Percentiles rank a stretch among this genome's conserved stretches.
phyloP scores from a whole-genome alignment of 2,113 vertebrate genomes.

The Chionomys nivalis region DNA sequence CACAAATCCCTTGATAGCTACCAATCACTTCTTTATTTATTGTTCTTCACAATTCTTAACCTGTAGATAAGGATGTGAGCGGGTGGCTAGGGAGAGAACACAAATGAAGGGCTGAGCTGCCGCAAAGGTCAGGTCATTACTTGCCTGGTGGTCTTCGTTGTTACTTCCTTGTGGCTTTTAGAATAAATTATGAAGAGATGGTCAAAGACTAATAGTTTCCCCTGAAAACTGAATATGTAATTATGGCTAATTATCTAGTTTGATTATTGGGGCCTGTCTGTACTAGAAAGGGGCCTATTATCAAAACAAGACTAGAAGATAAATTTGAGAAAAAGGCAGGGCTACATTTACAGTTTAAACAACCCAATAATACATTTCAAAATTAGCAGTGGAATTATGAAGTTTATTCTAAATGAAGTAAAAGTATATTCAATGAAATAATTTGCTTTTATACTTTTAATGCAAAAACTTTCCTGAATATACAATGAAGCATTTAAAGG shows the following conservation, averaged over 20 bases:
- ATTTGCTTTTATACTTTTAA: slow-evolving; percentile 31
- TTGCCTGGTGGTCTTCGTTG: neutral
- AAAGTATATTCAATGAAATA: slow-evolving; percentile 24
- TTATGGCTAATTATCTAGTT: slow-evolving; percentile 12
- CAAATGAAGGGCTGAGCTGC: neutral
- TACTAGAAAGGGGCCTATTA: slow-evolving; percentile 1
- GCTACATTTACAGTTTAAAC: slow-evolving; percentile 33
- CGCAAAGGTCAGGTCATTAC: neutral
- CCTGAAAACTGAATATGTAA: slow-evolving; percentile 28
- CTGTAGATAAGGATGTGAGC: neutral
- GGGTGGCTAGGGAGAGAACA: neutral
- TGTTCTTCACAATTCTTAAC: neutral
- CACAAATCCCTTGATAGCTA: neutral
- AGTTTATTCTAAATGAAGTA: slow-evolving; percentile 24
- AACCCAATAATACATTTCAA: slow-evolving; percentile 38
- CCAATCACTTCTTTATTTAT: slow-evolving; percentile 20
- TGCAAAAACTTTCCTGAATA: slow-evolving; percentile 15
- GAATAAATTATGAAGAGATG: neutral
- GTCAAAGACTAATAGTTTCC: neutral
- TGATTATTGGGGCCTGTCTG: neutral
- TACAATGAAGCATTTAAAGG: slow-evolving; percentile 40
- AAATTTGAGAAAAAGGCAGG: slow-evolving; percentile 29
- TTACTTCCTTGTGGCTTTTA: slow-evolving; percentile 27
- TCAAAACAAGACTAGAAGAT: slow-evolving; percentile 29
- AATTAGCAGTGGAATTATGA: slow-evolving; percentile 6